These are phyloP conservation scores for Potorous gilbertii DNA, from an alignment of 2,797 vertebrate species.

Conservation along the genomic window DNA sequence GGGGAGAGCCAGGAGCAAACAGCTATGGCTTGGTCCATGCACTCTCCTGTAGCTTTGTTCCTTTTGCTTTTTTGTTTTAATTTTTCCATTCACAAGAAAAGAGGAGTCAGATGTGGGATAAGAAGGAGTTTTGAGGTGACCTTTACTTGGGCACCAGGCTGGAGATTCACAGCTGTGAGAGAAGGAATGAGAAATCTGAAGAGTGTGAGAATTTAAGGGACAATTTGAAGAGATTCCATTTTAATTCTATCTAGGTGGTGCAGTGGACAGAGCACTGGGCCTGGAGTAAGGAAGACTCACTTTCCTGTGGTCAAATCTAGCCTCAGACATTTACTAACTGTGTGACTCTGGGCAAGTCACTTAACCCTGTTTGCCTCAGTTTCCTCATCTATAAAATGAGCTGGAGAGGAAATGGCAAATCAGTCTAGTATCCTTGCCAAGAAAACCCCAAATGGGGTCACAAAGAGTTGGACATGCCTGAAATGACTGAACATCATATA, in stretches of 20 bases:
- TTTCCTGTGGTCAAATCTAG: not conserved
- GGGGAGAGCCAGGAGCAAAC: not conserved
- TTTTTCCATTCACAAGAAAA: not conserved
- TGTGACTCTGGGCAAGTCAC: not conserved
- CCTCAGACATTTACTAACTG: not conserved
- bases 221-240: not conserved
- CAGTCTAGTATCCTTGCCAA: not conserved
- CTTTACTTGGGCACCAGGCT: not conserved
- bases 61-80: not conserved
- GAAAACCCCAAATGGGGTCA: not conserved
- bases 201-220: not conserved
- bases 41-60: not conserved
- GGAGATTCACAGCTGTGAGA: not conserved
- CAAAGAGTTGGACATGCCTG: not conserved
- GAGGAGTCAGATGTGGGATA: not conserved
- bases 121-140: not conserved
- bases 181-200: not conserved
- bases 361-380: not conserved
- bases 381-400: not conserved
- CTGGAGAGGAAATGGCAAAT: not conserved
- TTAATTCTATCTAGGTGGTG: not conserved
- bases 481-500: not conserved
- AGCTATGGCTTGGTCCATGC: not conserved
- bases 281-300: not conserved
- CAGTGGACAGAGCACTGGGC: not conserved